Conservation (phyloP, 2,113 vertebrate species). For the Regulus satrapa region DNA sequence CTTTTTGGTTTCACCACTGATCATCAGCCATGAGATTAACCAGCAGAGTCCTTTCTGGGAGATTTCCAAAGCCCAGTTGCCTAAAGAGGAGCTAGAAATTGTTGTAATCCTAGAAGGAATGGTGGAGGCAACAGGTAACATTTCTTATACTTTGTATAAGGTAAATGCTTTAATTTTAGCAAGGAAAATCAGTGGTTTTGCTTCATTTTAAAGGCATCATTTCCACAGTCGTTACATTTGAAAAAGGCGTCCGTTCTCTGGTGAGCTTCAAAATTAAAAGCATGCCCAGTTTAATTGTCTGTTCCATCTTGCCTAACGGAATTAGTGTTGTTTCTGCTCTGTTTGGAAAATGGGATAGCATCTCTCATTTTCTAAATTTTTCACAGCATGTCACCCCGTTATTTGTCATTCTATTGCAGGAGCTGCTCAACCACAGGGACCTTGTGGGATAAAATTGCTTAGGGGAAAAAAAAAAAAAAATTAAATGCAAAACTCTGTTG, state of each 20-base stretch:
- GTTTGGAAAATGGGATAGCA: background rate
- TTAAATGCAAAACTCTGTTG: background rate
- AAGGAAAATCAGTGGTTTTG: slow-evolving; percentile 40
- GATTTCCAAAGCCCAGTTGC: slow-evolving; percentile 88
- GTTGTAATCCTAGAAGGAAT: slow-evolving; percentile 99
- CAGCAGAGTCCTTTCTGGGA: slow-evolving; percentile 99
- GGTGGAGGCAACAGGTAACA: slow-evolving; percentile 98
- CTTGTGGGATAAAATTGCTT: slow-evolving; percentile 21
- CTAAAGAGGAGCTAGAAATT: slow-evolving; percentile 94
- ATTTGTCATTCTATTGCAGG: slow-evolving; percentile 28
- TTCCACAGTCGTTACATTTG: background rate
- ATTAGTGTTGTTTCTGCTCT: slow-evolving; percentile 31
- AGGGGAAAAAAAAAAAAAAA: background rate
- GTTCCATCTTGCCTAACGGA: slow-evolving; percentile 20
- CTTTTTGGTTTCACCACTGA: slow-evolving; percentile 96
- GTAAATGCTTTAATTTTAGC: slow-evolving; percentile 60
- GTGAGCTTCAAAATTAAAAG: slow-evolving; percentile 44
- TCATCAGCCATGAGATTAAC: slow-evolving; percentile 98
- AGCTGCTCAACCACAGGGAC: slow-evolving; percentile 20
- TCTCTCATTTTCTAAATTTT: slow-evolving; percentile 35
- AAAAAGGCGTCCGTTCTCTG: background rate
- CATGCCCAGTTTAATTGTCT: slow-evolving; percentile 32
- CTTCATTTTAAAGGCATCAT: slow-evolving; percentile 22
- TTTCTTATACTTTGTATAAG: slow-evolving; percentile 40
- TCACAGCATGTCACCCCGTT: slow-evolving; percentile 16